A percentile compares a stretch with the other conserved stretches of the same genome.
Conservation (phyloP, 2,113 vertebrate genomes). For the Epinephelus cyanopodus region DNA sequence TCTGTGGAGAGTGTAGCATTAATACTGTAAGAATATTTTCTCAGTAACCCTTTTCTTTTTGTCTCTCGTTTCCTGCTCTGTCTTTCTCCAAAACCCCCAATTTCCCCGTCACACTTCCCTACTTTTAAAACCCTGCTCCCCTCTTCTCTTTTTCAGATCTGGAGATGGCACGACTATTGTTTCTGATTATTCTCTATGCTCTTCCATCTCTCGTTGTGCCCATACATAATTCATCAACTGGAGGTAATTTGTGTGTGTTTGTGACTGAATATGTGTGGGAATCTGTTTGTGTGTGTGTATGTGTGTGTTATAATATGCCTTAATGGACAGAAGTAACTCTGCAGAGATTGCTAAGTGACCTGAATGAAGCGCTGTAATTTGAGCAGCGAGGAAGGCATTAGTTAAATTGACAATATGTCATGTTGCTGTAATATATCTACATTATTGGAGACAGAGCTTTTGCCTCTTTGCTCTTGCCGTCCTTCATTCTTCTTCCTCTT, state of each 20-base stretch:
- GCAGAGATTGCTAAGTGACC: constrained; percentile 60
- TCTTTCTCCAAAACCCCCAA: constrained; percentile 19
- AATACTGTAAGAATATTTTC: constrained; percentile 26
- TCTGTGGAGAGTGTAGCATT: constrained; percentile 3
- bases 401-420: constrained; percentile 45
- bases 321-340: constrained; percentile 59
- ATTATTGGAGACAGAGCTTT: constrained; percentile 31
- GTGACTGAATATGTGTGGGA: constrained; percentile 25
- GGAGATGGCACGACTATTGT: constrained; percentile 79
- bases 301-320: constrained; percentile 42
- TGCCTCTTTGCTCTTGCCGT: not conserved
- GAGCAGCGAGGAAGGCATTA: constrained; percentile 33
- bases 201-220: constrained; percentile 81
- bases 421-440: constrained; percentile 40
- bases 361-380: constrained; percentile 49
- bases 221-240: constrained; percentile 86
- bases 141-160: constrained; percentile 77
- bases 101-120: constrained; percentile 16
- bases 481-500: constrained; percentile 17
- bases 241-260: constrained; percentile 80
- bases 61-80: constrained; percentile 9
- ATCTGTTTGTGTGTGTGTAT: constrained; percentile 34
- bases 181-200: constrained; percentile 75
- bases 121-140: constrained; percentile 13
- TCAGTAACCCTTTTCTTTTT: constrained; percentile 29